These are phyloP conservation scores for Lepidothrix coronata DNA, from an alignment of 2,113 vertebrate genomes.

Conservation along the genomic window DNA sequence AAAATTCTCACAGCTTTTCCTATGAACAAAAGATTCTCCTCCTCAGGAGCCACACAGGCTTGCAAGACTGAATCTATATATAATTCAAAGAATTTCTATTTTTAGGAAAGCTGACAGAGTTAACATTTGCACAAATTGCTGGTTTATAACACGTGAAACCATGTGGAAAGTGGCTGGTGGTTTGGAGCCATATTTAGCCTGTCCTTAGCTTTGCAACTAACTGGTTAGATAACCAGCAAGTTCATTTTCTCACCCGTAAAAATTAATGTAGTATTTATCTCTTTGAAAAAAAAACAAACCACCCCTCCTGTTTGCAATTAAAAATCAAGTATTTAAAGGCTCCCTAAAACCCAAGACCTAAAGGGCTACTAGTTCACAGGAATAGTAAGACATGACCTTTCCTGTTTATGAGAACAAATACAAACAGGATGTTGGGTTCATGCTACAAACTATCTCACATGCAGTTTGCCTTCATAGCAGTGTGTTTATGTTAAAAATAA, in stretches of 20 bases:
- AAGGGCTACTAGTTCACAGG: neutral
- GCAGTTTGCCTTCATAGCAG: neutral
- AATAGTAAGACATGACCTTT: neutral
- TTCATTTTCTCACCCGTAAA: neutral
- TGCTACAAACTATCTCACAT: neutral
- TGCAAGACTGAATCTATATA: neutral
- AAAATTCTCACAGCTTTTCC: neutral
- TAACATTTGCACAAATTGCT: neutral
- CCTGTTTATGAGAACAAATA: neutral
- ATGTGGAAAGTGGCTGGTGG: neutral
- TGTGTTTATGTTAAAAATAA: neutral
- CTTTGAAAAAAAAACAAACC: neutral
- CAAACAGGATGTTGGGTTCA: neutral
- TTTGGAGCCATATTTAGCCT: neutral
- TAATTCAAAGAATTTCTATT: neutral
- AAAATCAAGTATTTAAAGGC: neutral
- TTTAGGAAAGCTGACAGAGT: neutral
- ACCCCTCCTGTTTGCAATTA: neutral
- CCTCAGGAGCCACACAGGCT: neutral
- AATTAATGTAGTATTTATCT: neutral
- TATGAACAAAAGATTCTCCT: neutral
- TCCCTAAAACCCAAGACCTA: neutral
- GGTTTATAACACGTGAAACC: neutral
- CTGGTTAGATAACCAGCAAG: neutral
- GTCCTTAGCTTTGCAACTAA: neutral